Evolutionary conservation across 2,888 invertebrate species (phyloP).

Genomic region (Caenorhabditis sp.): DNA sequence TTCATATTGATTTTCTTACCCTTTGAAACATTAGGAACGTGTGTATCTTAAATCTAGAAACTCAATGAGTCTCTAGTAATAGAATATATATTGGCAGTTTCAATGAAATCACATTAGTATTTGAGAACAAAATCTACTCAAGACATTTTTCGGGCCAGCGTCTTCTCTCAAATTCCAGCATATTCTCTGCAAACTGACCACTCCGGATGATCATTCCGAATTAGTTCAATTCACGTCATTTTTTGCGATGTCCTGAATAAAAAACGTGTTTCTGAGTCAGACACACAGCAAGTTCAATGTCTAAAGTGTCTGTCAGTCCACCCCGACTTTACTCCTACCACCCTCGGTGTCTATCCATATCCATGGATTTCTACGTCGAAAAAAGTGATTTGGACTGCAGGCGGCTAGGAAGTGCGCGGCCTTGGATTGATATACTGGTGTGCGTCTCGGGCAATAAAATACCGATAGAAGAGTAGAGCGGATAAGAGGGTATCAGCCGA

Average conservation of each 20-base stretch:
- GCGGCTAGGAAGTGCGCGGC: conserved; percentile 57
- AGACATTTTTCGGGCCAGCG: not conserved
- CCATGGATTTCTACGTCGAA: conserved; percentile 1
- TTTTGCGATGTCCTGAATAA: not conserved
- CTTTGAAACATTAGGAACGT: no score
- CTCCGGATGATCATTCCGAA: conserved; percentile 10
- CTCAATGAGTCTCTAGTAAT: no score
- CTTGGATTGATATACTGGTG: conserved; percentile 47
- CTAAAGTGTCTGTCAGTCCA: conserved; percentile 15
- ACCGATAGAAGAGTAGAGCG: conserved; percentile 60
- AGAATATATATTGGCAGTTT: no score
- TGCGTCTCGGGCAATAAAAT: conserved; percentile 39
- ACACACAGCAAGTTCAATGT: conserved; percentile 35
- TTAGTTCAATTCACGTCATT: conserved; percentile 41
- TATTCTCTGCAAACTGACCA: conserved; percentile 35
- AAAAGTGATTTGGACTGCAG: conserved; percentile 37
- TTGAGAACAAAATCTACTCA: no score
- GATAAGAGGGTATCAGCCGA: conserved; percentile 35
- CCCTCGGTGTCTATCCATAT: not conserved
- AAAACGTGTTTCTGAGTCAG: conserved; percentile 36
- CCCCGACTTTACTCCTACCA: not conserved
- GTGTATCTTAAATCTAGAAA: no score
- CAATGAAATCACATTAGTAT: no score
- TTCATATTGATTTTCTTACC: no score
- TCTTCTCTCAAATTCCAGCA: not conserved